Conservation (phyloP, 2,888 invertebrate genomes). For the Epinotia brunnichana region DNA sequence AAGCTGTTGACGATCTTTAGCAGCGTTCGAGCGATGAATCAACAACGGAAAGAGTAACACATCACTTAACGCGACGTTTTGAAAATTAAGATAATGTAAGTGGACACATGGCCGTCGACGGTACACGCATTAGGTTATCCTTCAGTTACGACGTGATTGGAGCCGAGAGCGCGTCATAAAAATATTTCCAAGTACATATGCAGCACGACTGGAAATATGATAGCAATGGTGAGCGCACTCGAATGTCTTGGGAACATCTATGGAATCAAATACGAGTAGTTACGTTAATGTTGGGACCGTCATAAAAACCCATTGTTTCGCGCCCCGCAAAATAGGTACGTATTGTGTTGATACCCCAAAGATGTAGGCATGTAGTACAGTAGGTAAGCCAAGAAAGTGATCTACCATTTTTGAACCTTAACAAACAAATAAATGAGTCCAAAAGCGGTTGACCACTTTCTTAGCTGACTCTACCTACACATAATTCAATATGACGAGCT, state of each 20-base stretch:
- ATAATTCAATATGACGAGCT: slow-evolving; percentile 58
- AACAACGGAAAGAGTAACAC: slow-evolving; percentile 16
- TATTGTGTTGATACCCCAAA: neutral
- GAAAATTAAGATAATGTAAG: slow-evolving; percentile 48
- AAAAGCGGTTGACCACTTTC: no score
- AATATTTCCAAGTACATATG: slow-evolving; percentile 64
- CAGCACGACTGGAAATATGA: slow-evolving; percentile 50
- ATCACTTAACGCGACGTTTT: slow-evolving; percentile 35
- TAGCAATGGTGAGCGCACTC: slow-evolving; percentile 51
- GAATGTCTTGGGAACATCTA: slow-evolving; percentile 55
- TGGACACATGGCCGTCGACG: slow-evolving; percentile 59
- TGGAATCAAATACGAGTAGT: slow-evolving; percentile 26
- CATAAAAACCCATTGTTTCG: slow-evolving; percentile 36
- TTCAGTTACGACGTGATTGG: slow-evolving; percentile 69
- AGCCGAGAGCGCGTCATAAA: slow-evolving; percentile 70
- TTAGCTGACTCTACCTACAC: neutral
- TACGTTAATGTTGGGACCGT: slow-evolving; percentile 7
- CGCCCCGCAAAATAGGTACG: slow-evolving; percentile 12
- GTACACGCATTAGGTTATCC: slow-evolving; percentile 67
- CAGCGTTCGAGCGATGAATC: slow-evolving; percentile 24
- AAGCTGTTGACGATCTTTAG: slow-evolving; percentile 55
- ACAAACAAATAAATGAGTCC: no score
- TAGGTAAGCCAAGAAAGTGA: no score
- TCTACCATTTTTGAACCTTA: neutral
- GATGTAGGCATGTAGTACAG: neutral